A percentile compares a stretch with the other conserved stretches of the same genome.
These are phyloP conservation scores for Drosophila sulfurigaster DNA, from an alignment of 1,140 invertebrate genomes.

Conservation along the genomic window DNA sequence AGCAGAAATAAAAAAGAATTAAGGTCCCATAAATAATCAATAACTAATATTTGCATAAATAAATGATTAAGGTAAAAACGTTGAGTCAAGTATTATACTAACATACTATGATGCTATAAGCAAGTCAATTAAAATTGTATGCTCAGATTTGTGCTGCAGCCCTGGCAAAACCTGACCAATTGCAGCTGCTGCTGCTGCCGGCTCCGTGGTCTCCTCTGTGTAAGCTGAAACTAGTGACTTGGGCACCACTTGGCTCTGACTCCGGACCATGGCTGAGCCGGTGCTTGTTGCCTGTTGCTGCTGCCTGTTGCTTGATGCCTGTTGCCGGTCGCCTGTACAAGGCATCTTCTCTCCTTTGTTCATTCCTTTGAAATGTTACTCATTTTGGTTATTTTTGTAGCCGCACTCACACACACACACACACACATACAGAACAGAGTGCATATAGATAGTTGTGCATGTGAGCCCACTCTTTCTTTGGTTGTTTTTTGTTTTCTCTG, in stretches of 20 bases:
- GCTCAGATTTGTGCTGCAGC: constrained; percentile 15
- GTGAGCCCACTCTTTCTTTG: constrained; percentile 62
- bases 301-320: constrained; percentile 29
- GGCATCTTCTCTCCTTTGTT: constrained; percentile 60
- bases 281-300: constrained; percentile 12
- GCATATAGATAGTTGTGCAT: constrained; percentile 54
- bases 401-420: constrained; percentile 34
- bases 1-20: background rate
- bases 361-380: constrained; percentile 75
- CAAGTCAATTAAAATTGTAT: background rate
- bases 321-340: constrained; percentile 37
- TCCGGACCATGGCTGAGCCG: constrained; percentile 32
- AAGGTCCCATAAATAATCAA: background rate
- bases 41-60: background rate
- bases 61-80: background rate
- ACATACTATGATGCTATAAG: background rate
- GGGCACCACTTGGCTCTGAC: constrained; percentile 63
- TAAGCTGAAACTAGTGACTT: constrained; percentile 72
- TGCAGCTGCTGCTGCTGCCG: constrained; percentile 43
- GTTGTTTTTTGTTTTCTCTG: constrained; percentile 47
- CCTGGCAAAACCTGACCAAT: constrained; percentile 46
- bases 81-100: background rate
- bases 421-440: constrained; percentile 10
- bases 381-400: constrained; percentile 74
- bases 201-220: constrained; percentile 35